Evolutionary conservation across 2,797 vertebrate species (phyloP), one percentile per base, ranked within the genome.

Genomic region (Urophycis tenuis): DNA sequence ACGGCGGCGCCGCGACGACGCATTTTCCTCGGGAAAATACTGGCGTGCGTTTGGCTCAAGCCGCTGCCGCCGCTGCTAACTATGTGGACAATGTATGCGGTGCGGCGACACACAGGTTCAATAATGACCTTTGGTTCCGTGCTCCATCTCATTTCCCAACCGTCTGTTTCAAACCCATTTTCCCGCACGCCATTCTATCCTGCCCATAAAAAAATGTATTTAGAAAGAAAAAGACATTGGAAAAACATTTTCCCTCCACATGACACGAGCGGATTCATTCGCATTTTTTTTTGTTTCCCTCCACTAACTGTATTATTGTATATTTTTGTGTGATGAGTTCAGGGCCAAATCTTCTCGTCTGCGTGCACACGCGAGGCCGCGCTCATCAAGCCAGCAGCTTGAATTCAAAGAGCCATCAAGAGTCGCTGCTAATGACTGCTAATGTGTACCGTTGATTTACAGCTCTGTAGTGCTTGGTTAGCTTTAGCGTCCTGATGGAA

Each of bases 401-500:
- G 77, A 32, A 75, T 80, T 81, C 72, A 73, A 30, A 71, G 74
- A 60, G 25, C 72, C 84, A 79, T 81, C 81, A 71, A 64, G 79
- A 74, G 77, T 45, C 69, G 11, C 33, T 22, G 81, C 83, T 87
- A 85, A 86, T 86, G 80, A 74, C 0, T 19, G 79, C 87, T 88
- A 84, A 83, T 81, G 83, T 71, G 31, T 17, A 32, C 85, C 86
- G 84, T 84, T 84, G 87, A 88, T 75, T 86, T 86, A 74, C 29
- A 77, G 22, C 81, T 76, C 39, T 12, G 60, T 74, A 75, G 64
- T 77, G 80, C 83, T 83, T 75, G 81, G 77, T 10, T 73, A 31
- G 80, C 84, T 90, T 89, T 74, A 83, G 78, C 74, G 81, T 84
- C 81, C 83, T 83, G 84, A 83, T 83, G 74, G 78, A 80, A 86